Conservation (phyloP, 2,888 invertebrate species). For the Autographa gamma region DNA sequence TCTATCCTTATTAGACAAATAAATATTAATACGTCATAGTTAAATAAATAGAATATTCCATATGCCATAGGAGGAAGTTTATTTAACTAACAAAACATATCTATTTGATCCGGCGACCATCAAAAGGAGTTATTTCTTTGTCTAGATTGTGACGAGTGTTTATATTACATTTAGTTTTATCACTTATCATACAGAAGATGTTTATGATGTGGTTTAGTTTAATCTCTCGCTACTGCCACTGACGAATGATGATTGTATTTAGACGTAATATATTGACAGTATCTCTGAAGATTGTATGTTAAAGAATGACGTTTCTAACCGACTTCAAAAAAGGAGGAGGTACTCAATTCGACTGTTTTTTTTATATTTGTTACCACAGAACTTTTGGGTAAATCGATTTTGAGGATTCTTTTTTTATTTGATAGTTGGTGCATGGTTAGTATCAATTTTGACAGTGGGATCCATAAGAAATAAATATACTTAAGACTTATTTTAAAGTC, state of each 20-base stretch:
- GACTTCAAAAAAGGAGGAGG: no score
- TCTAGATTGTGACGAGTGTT: not conserved
- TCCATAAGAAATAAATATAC: no score
- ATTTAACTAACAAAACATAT: not conserved
- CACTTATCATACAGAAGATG: not conserved
- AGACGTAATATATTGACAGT: not conserved
- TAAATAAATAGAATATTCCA: no score
- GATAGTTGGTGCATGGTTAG: no score
- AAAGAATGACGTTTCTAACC: no score
- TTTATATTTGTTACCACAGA: no score
- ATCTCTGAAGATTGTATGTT: not conserved
- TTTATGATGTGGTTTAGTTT: not conserved
- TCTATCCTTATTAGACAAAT: not conserved
- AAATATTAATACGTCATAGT: no score
- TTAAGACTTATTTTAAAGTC: no score
- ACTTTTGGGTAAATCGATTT: no score
- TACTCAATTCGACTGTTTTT: no score
- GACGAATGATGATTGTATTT: not conserved
- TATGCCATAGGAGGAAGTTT: not conserved
- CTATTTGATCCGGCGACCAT: not conserved
- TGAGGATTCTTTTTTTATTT: no score
- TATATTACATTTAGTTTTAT: conserved; percentile 1
- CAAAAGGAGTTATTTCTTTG: not conserved
- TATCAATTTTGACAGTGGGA: no score
- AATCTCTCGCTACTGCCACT: not conserved